These are phyloP conservation scores for Sarcophaga subvicina DNA, from an alignment of 2,888 invertebrate genomes.

Conservation along the genomic window DNA sequence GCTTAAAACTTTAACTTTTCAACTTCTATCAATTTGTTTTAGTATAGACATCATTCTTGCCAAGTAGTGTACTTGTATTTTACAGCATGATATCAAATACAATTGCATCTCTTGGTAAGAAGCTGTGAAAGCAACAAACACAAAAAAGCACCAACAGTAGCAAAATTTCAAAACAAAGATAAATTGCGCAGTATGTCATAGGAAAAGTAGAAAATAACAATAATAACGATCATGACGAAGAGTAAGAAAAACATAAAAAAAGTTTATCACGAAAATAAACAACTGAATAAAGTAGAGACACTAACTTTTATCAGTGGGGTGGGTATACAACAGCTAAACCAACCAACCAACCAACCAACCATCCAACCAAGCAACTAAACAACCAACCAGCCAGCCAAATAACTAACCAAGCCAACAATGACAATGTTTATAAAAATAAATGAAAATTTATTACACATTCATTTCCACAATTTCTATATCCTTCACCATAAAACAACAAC, in stretches of 20 bases:
- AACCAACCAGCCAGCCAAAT: not conserved
- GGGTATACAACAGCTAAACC: not conserved
- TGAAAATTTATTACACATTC: constrained; percentile 50
- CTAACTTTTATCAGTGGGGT: constrained; percentile 36
- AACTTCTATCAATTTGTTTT: no score
- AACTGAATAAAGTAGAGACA: constrained; percentile 29
- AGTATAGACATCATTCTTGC: no score
- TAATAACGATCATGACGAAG: not conserved
- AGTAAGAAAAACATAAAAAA: not conserved
- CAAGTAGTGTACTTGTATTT: not conserved
- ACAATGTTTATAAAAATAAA: constrained; percentile 41
- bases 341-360: no score
- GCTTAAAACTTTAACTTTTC: no score
- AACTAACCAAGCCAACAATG: constrained; percentile 9
- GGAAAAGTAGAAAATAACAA: constrained; percentile 10
- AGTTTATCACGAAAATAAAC: constrained; percentile 30
- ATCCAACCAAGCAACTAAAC: not conserved
- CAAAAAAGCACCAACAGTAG: not conserved
- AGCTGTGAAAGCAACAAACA: not conserved
- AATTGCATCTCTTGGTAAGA: constrained; percentile 10
- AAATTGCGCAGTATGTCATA: constrained; percentile 27
- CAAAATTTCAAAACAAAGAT: constrained; percentile 1
- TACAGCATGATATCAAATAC: constrained; percentile 13
- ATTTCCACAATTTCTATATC: constrained; percentile 20
- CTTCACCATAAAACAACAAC: not conserved